Base-by-base conservation (phyloP, 2,113 vertebrate genomes). In the Clarias macrocephalus region DNA sequence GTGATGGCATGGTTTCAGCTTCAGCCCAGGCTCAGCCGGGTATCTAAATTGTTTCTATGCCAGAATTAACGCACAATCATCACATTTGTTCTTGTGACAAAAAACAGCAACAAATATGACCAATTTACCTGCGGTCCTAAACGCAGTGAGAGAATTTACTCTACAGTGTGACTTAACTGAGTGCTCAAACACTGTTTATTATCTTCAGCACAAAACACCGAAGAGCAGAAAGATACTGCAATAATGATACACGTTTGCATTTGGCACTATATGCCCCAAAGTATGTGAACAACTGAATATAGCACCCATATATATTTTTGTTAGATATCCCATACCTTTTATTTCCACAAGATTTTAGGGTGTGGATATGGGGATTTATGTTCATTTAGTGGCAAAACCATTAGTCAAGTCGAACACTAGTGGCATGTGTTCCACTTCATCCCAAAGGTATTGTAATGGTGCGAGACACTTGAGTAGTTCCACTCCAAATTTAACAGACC, bases 131-230 rank as follows among this genome's bases (percentile, higher is more conserved):
- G 33, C 80, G 52, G 63, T 21, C 59, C 57, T n/a, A 83, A 56
- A 72, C 42, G 15, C 23, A 66, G 23, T 9, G 21, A 83, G 80
- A 4, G 48, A 56, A 80, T 86, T 81, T 80, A 48, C 12, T 48
- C 62, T 79, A 73, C 23, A 82, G 23, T 65, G 80, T 73, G 42
- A 77, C 4, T 77, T 48, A 87, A 87, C 59, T 42, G 48, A 86
- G n/a, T n/a, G 28, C 77, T 72, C 30, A 52, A 23, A n/a, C 79
- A 72, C 79, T 62, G 68, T n/a, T 30, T 82, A 57, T 72, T 82
- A 19, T 82, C 56, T 83, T 63, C 37, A 83, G 80, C 66, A 76
- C 68, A 87, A 76, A 56, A 54, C 21, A 57, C 86, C 37, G 80
- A 42, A 23, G 80, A 72, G 25, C 73, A 81, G 11, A 48, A 21